phyloP scores from a whole-genome alignment of 2,113 vertebrate species.

The Malurus alboscapulatus region DNA sequence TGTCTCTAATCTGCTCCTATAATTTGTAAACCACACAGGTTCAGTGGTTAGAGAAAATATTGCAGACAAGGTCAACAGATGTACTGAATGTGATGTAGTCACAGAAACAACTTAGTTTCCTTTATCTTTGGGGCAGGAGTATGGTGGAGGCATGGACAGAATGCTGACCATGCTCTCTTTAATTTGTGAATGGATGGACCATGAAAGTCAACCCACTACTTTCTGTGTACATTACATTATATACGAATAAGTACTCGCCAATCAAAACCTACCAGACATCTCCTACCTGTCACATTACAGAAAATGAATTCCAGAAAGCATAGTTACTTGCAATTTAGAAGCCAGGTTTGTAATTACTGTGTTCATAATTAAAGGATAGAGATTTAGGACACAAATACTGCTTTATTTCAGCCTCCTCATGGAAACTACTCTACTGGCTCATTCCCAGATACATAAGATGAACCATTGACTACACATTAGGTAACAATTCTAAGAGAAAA shows the following conservation, averaged over 20 bases:
- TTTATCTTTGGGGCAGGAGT: background rate
- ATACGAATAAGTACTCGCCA: background rate
- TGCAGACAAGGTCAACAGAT: background rate
- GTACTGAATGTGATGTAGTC: background rate
- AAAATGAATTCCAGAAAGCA: background rate
- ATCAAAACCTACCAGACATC: background rate
- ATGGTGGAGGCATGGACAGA: background rate
- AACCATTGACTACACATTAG: background rate
- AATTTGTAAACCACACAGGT: background rate
- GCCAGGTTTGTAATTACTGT: background rate
- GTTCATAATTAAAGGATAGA: background rate
- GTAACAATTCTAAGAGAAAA: background rate
- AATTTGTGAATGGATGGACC: background rate
- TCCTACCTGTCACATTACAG: background rate
- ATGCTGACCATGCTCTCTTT: background rate
- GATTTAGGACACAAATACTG: background rate
- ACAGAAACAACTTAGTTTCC: background rate
- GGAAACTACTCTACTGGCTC: background rate
- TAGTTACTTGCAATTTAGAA: background rate
- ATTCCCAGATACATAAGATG: background rate
- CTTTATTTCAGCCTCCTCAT: background rate
- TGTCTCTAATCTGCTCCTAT: background rate
- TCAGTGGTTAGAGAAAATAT: background rate
- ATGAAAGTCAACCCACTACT: background rate
- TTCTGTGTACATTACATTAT: background rate